A percentile compares a stretch with the other conserved stretches of the same genome.
These are phyloP conservation scores for Nestor notabilis DNA, from an alignment of 2,113 vertebrate genomes.

Conservation along the genomic window DNA sequence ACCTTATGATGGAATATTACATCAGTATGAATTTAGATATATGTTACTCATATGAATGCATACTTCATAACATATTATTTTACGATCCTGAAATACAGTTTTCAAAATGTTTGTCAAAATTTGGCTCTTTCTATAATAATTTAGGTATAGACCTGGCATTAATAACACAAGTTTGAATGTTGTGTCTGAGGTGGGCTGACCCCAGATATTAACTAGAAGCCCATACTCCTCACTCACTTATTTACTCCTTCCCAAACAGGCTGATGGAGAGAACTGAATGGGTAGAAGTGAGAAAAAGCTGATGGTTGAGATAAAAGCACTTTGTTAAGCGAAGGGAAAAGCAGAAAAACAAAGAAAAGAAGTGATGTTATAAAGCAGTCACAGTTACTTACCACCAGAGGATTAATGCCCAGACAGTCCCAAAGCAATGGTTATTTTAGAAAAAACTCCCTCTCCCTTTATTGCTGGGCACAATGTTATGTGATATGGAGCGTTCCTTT, in stretches of 20 bases:
- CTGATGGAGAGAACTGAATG: background rate
- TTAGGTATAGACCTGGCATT: background rate
- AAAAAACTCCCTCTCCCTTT: background rate
- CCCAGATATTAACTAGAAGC: background rate
- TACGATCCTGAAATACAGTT: background rate
- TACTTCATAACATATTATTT: background rate
- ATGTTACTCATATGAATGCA: background rate
- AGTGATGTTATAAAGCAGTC: background rate
- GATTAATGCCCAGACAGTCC: background rate
- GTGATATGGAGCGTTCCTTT: rapidly evolving
- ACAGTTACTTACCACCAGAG: background rate
- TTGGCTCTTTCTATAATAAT: background rate
- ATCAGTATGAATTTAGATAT: background rate
- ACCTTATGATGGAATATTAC: background rate
- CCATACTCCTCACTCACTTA: background rate
- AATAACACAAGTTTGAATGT: background rate
- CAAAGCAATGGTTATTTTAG: background rate
- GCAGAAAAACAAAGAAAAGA: background rate
- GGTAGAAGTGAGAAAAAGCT: background rate
- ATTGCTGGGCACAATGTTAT: rapidly evolving
- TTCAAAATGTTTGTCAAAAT: background rate
- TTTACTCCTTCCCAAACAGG: background rate
- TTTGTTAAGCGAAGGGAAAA: background rate
- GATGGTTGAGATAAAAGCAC: background rate
- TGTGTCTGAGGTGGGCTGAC: background rate